Evolutionary conservation across 2,113 vertebrate species (phyloP), one percentile per base, ranked within the genome.

Genomic region (Tragelaphus strepsiceros): DNA sequence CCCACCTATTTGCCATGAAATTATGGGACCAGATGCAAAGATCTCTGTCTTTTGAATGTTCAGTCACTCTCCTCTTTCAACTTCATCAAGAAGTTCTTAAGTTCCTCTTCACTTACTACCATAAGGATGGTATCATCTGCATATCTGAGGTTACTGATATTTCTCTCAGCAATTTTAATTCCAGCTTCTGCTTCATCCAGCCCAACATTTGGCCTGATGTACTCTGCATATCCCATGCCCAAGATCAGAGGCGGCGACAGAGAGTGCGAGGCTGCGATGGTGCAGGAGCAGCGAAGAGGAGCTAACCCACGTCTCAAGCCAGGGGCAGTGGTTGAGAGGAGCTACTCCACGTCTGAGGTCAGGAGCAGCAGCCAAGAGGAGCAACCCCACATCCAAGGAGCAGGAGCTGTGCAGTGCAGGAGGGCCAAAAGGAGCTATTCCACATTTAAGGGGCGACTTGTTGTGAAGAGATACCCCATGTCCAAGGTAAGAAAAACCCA

Each of bases 181-280:
- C 16, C 16, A 67, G 62, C 4, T 67, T 67, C 32, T 67, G 16
- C 32, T n/a, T 67, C 62, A n/a, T 19, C 16, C 32, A 67, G 62
- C 32, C 62, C 62, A n/a, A 67, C 2, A 67, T 67, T n/a, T 67
- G 8, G 7, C 16, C 32, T n/a, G 32, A 67, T n/a, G 62, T n/a
- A 67, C 16, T 67, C 32, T 67, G 16, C 7, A n/a, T 67, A 30
- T 5, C 5, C 26, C 11, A 61, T 2, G 59, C 12, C 59, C 59
- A 61, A 61, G 59, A 5, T 28, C 5, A 13, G 59, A 24, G 26
- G 59, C 2, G 1, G 59, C 2, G 2, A 61, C 26, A 1, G 1
- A 61, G 24, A 59, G 11, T 0, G 0, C 11, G 10, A 59, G 58
- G 58, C 58, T 59, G 58, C 5, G 0, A 28, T 0, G 2, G 58